phyloP scores from a whole-genome alignment of 1,140 invertebrate genomes.

The Chymomyza costata region DNA sequence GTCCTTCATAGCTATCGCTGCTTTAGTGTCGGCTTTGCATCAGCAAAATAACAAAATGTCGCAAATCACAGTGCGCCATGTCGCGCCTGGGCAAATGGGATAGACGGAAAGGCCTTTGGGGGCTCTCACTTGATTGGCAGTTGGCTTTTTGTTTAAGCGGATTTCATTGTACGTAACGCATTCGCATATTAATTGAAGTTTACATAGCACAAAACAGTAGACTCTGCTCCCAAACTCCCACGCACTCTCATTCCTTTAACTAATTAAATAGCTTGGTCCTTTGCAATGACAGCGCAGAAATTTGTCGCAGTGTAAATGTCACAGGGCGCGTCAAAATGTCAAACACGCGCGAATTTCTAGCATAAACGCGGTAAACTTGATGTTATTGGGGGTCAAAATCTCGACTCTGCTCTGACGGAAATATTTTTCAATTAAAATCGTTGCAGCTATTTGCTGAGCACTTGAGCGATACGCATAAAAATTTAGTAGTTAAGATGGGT shows the following conservation, averaged over 20 bases:
- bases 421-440: slow-evolving; percentile 69
- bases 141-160: slow-evolving; percentile 63
- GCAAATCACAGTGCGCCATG: slow-evolving; percentile 40
- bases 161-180: slow-evolving; percentile 33
- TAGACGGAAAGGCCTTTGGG: neutral
- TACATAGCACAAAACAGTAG: slow-evolving; percentile 55
- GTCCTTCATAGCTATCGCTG: too few species aligned
- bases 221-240: too few species aligned
- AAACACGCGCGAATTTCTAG: slow-evolving; percentile 51
- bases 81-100: slow-evolving; percentile 8
- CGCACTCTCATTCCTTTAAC: too few species aligned
- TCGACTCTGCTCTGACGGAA: slow-evolving; percentile 41
- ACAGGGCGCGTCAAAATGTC: slow-evolving; percentile 51
- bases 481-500: slow-evolving; percentile 39
- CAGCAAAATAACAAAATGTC: slow-evolving; percentile 70
- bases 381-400: too few species aligned
- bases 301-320: slow-evolving; percentile 34
- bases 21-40: slow-evolving; percentile 65
- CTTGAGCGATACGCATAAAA: slow-evolving; percentile 62
- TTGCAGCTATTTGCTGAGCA: slow-evolving; percentile 61
- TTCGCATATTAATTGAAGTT: slow-evolving; percentile 69
- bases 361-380: too few species aligned
- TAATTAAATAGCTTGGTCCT: slow-evolving; percentile 40
- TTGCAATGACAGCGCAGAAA: neutral
- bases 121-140: slow-evolving; percentile 52